Evolutionary conservation across 2,113 vertebrate genomes (phyloP).

Genomic region (Donacobius atricapilla): DNA sequence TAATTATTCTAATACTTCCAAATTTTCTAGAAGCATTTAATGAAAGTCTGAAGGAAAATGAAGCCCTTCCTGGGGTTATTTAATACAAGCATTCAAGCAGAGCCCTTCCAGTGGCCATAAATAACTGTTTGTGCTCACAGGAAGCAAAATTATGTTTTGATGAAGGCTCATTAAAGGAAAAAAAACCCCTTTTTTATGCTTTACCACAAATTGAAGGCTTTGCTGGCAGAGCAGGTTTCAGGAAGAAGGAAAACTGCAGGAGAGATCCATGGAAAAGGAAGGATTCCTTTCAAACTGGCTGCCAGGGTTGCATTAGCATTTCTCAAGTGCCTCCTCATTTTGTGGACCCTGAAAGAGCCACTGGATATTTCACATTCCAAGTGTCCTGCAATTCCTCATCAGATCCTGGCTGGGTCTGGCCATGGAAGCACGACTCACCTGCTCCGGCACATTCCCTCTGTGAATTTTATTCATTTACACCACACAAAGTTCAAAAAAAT

Average conservation of each 20-base stretch:
- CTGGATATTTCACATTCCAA: neutral
- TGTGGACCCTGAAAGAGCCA: neutral
- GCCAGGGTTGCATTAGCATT: neutral
- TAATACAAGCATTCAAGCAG: neutral
- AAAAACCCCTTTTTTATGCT: neutral
- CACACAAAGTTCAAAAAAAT: neutral
- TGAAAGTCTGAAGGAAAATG: neutral
- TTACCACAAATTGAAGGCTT: neutral
- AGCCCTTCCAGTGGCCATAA: neutral
- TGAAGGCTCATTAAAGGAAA: neutral
- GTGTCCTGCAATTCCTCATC: neutral
- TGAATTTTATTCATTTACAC: neutral
- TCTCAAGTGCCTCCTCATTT: neutral
- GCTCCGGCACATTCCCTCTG: rapidly evolving
- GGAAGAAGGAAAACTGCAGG: neutral
- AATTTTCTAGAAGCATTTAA: neutral
- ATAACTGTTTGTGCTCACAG: neutral
- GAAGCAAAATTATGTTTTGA: neutral
- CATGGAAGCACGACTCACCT: rapidly evolving
- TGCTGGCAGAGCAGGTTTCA: neutral
- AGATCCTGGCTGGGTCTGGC: neutral
- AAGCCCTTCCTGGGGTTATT: neutral
- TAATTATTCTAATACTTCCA: neutral
- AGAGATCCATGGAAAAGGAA: neutral
- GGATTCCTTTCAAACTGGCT: neutral